phyloP scores from a whole-genome alignment of 2,888 invertebrate species.

The Unio pictorum region DNA sequence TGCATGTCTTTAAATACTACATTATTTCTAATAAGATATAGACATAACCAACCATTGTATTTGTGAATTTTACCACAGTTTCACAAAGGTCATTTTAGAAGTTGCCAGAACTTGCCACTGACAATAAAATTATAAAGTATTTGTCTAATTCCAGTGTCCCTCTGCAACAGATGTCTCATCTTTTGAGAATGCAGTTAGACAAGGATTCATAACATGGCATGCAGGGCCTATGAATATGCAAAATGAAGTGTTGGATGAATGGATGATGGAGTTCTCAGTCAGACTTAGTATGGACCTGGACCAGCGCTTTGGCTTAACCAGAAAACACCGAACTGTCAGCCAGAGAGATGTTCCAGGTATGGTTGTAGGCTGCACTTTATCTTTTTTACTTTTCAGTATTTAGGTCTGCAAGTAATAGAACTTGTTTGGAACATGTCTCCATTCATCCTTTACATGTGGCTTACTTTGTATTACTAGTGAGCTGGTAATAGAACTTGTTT shows the following conservation, averaged over 20 bases:
- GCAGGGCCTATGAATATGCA: slow-evolving; percentile 70
- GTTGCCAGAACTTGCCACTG: too few species aligned
- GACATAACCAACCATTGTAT: too few species aligned
- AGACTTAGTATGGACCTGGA: slow-evolving; percentile 59
- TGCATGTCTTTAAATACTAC: too few species aligned
- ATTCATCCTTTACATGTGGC: too few species aligned
- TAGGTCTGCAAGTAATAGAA: too few species aligned
- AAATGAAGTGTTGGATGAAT: slow-evolving; percentile 55
- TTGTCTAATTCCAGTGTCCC: slow-evolving; percentile 55
- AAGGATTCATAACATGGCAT: slow-evolving; percentile 65
- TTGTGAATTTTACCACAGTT: too few species aligned
- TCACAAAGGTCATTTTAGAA: too few species aligned
- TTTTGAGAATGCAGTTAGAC: slow-evolving; percentile 49
- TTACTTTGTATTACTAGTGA: too few species aligned
- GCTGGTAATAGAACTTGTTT: too few species aligned
- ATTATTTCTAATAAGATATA: too few species aligned
- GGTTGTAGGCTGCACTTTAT: neutral
- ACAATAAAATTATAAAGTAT: too few species aligned
- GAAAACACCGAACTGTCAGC: slow-evolving; percentile 56
- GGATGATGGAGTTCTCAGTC: slow-evolving; percentile 53
- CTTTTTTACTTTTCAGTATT: neutral
- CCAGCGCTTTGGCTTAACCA: slow-evolving; percentile 47
- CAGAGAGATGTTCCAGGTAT: slow-evolving; percentile 68
- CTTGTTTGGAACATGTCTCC: too few species aligned
- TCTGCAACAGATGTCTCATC: slow-evolving; percentile 28